Conservation (phyloP, 2,888 invertebrate genomes). For the Steinernema scapterisci region DNA sequence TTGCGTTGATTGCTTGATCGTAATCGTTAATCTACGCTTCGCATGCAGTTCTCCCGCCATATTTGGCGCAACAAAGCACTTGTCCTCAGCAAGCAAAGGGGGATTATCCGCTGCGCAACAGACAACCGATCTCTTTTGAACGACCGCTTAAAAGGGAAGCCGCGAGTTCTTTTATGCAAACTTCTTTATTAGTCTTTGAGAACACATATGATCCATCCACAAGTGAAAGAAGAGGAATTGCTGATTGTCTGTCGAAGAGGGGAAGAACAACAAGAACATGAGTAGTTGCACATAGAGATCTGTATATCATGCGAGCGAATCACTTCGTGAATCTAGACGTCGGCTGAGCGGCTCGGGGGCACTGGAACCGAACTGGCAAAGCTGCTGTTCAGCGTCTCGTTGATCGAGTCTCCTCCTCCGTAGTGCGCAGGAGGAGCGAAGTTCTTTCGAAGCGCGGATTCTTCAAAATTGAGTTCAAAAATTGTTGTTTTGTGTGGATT, state of each 20-base stretch:
- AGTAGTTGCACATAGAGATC: constrained; percentile 13
- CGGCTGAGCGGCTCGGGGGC: constrained; percentile 49
- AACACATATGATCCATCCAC: constrained; percentile 12
- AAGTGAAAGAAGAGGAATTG: neutral
- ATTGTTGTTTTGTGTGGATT: too few species aligned
- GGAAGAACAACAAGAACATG: constrained; percentile 14
- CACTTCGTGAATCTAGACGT: constrained; percentile 37
- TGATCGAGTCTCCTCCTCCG: constrained; percentile 37
- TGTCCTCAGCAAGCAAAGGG: neutral
- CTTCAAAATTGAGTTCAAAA: constrained; percentile 37
- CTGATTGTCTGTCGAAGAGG: neutral
- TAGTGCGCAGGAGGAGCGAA: constrained; percentile 35
- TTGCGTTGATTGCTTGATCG: too few species aligned
- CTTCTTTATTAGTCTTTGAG: constrained; percentile 30
- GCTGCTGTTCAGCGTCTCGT: constrained; percentile 45
- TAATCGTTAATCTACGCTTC: neutral
- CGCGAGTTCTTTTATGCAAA: neutral
- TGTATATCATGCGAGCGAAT: neutral
- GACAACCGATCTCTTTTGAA: neutral
- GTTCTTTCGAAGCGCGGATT: constrained; percentile 49
- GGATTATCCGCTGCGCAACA: constrained; percentile 10
- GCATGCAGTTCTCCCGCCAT: neutral
- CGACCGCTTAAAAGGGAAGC: neutral
- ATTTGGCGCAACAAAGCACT: neutral
- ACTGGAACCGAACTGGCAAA: constrained; percentile 34